These are phyloP conservation scores for Butastur rufipennis DNA, from an alignment of 2,113 vertebrate genomes.

Conservation along the genomic window DNA sequence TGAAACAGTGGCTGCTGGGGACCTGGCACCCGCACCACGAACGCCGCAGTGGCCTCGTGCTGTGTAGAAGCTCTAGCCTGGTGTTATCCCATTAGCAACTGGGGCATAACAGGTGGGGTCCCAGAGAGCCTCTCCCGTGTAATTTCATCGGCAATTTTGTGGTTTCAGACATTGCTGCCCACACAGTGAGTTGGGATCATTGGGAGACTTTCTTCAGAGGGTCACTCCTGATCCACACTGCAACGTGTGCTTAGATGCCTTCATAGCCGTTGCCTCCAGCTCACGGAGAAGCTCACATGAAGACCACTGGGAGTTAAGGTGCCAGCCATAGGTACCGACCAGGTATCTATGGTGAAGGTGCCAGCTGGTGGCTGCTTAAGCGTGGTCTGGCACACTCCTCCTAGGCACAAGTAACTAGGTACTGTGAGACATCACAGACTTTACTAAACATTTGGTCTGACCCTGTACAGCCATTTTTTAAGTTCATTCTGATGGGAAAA, in stretches of 20 bases:
- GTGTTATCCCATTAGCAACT: neutral
- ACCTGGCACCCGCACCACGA: neutral
- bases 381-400: fast-evolving
- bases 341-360: neutral
- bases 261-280: neutral
- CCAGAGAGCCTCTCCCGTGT: neutral
- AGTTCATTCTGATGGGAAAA: neutral
- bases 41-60: neutral
- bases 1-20: neutral
- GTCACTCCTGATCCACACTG: neutral
- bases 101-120: neutral
- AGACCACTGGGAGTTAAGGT: neutral
- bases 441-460: neutral
- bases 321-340: neutral
- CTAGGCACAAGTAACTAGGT: neutral
- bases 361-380: neutral
- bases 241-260: neutral
- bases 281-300: neutral
- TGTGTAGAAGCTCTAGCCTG: neutral
- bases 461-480: neutral
- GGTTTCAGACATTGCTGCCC: neutral
- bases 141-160: neutral
- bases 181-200: neutral
- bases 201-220: neutral
- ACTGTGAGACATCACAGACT: neutral